Evolutionary conservation across 2,113 vertebrate genomes (phyloP).

Genomic region (Alaudala cheleensis): DNA sequence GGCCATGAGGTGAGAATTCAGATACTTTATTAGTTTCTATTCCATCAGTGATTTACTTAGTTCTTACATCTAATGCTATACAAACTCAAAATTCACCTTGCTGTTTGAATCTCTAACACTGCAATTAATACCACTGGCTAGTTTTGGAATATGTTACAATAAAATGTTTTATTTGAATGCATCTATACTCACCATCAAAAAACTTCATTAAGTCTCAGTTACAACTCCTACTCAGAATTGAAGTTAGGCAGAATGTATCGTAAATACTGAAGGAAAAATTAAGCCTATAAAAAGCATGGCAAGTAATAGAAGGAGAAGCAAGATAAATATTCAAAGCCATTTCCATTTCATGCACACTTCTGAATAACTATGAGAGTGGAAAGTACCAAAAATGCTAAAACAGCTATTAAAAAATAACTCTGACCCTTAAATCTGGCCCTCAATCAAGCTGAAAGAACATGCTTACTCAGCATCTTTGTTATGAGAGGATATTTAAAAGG

Average conservation of each 20-base stretch:
- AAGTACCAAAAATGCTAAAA: constrained; percentile 40
- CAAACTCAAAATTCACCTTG: not conserved
- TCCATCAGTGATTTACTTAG: not conserved
- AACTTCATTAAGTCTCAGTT: constrained; percentile 23
- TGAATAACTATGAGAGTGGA: constrained; percentile 11
- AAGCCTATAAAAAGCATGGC: constrained; percentile 30
- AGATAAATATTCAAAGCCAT: constrained; percentile 56
- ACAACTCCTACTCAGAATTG: not conserved
- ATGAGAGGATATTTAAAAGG: constrained; percentile 4
- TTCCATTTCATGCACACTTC: constrained; percentile 10
- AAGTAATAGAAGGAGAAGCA: constrained; percentile 19
- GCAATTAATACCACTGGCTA: constrained; percentile 4
- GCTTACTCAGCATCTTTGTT: constrained; percentile 29
- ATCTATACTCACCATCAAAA: constrained; percentile 14
- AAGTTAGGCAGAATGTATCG: not conserved
- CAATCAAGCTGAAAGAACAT: not conserved
- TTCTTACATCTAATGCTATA: not conserved
- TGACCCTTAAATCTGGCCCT: constrained; percentile 32
- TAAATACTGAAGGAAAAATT: constrained; percentile 43
- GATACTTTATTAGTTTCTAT: not conserved
- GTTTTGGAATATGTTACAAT: not conserved
- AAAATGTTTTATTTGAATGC: constrained; percentile 18
- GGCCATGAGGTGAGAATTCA: not conserved
- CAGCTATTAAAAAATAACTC: not conserved
- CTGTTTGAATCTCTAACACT: not conserved